phyloP scores from a whole-genome alignment of 2,888 invertebrate species.

The Pyrochroa serraticornis region DNA sequence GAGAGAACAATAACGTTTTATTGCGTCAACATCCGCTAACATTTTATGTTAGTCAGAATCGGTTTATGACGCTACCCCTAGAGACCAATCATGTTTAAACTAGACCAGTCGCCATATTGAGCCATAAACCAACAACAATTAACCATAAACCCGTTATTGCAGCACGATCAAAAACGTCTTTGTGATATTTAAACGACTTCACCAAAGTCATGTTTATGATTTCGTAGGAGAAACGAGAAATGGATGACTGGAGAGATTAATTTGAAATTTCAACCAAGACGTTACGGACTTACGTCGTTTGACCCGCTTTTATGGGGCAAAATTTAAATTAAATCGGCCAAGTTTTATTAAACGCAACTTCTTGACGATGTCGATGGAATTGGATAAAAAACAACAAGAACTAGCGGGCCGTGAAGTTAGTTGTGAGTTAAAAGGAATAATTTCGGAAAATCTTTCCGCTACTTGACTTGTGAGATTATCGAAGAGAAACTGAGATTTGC shows the following conservation, averaged over 20 bases:
- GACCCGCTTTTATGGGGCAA: neutral
- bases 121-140: constrained; percentile 60
- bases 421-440: no score
- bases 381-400: no score
- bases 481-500: no score
- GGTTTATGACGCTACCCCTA: constrained; percentile 52
- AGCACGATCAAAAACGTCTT: constrained; percentile 47
- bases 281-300: constrained; percentile 8
- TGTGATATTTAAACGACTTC: constrained; percentile 35
- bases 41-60: constrained; percentile 50
- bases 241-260: neutral
- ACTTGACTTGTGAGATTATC: no score
- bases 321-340: neutral
- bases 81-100: constrained; percentile 59
- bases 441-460: no score
- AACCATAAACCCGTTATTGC: constrained; percentile 59
- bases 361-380: constrained; percentile 2
- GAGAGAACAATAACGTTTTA: constrained; percentile 54
- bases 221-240: no score
- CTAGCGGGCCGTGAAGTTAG: no score
- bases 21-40: constrained; percentile 46
- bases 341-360: constrained; percentile 4
- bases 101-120: constrained; percentile 59
- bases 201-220: constrained; percentile 1
- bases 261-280: constrained; percentile 17